Evolutionary conservation across 2,113 vertebrate species (phyloP).

Genomic region (Lepus europaeus): DNA sequence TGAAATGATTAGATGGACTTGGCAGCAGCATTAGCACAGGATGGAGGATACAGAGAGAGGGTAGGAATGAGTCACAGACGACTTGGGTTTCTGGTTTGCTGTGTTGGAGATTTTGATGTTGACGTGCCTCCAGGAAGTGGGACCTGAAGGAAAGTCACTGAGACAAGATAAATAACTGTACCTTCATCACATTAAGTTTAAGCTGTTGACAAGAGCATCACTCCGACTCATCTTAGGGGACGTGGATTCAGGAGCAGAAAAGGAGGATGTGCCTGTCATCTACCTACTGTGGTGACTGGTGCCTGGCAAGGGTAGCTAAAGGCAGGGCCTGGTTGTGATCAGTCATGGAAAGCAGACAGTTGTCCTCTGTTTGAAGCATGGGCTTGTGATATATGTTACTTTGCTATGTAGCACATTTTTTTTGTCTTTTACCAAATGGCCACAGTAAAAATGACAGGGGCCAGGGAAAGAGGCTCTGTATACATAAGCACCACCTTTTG

Average conservation of each 20-base stretch:
- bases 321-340: background rate
- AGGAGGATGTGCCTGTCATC: background rate
- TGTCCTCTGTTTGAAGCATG: background rate
- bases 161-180: background rate
- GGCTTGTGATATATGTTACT: background rate
- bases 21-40: background rate
- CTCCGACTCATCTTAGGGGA: background rate
- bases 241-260: background rate
- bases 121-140: background rate
- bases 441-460: background rate
- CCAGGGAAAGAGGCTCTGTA: background rate
- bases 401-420: background rate
- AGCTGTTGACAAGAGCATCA: background rate
- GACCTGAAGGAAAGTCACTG: background rate
- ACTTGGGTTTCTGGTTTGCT: conserved; percentile 9
- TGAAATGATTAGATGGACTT: background rate
- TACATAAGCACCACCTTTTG: background rate
- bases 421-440: background rate
- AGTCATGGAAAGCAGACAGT: background rate
- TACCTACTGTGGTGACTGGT: background rate
- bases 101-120: background rate
- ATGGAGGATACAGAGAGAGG: background rate
- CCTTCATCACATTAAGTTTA: background rate
- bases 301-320: background rate
- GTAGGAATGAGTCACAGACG: conserved; percentile 14